A percentile compares a stretch with the other conserved stretches of the same genome.
phyloP scores from a whole-genome alignment of 2,797 vertebrate species.

The Gambusia yucatana region DNA sequence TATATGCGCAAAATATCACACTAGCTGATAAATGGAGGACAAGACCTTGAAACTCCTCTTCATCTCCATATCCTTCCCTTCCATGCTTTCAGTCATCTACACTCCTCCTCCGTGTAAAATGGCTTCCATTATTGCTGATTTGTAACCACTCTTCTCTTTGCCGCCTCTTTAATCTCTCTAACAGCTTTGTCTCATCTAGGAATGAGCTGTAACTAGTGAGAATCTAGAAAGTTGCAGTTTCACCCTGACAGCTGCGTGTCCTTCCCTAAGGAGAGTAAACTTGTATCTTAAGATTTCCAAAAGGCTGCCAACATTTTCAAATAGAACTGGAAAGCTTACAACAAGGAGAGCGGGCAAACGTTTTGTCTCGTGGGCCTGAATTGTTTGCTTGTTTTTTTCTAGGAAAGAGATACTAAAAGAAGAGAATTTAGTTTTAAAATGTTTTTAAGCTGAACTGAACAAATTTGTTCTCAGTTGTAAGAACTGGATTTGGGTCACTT shows the following conservation, averaged over 20 bases:
- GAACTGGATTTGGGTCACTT: too few relatives aligned
- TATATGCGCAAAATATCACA: not conserved
- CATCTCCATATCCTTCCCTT: slow-evolving; percentile 32
- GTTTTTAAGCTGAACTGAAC: too few relatives aligned
- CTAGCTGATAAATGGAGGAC: not conserved
- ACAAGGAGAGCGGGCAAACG: not conserved
- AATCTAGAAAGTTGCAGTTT: not conserved
- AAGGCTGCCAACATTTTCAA: not conserved
- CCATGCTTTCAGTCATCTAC: slow-evolving; percentile 34
- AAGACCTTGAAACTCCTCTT: not conserved
- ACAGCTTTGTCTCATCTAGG: slow-evolving; percentile 25
- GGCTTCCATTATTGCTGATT: slow-evolving; percentile 1
- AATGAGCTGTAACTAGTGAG: not conserved
- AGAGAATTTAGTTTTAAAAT: not conserved
- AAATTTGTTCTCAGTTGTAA: too few relatives aligned
- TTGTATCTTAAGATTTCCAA: not conserved
- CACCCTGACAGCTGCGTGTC: not conserved
- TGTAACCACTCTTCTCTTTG: slow-evolving; percentile 24
- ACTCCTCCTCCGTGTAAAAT: slow-evolving; percentile 25
- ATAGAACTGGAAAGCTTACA: not conserved
- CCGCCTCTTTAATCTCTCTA: slow-evolving; percentile 45
- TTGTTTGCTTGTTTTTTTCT: not conserved
- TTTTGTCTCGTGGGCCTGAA: not conserved
- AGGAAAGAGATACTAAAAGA: not conserved
- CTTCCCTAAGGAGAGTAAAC: not conserved